Conservation (phyloP, 2,888 invertebrate genomes). For the Lepidonotus clava region DNA sequence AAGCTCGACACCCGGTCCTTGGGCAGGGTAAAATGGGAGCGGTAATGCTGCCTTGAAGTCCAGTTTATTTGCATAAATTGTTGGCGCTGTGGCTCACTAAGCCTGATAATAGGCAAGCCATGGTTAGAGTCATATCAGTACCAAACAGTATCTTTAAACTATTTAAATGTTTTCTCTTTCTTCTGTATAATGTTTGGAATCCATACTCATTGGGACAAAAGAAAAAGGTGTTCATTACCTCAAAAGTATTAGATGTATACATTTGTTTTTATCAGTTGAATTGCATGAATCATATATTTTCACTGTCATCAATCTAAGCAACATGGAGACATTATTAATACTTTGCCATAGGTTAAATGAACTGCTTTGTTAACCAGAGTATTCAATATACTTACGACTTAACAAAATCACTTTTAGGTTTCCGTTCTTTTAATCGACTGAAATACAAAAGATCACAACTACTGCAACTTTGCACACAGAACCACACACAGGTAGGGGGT, state of each 20-base stretch:
- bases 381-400: conserved; percentile 43
- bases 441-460: conserved; percentile 31
- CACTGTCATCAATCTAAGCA: conserved; percentile 30
- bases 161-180: too few relatives aligned
- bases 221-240: too few relatives aligned
- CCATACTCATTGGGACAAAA: too few relatives aligned
- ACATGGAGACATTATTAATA: conserved; percentile 4
- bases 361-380: background rate
- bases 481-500: background rate
- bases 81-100: too few relatives aligned
- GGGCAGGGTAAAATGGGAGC: conserved; percentile 20
- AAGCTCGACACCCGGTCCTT: conserved; percentile 2
- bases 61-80: conserved; percentile 42
- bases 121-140: too few relatives aligned
- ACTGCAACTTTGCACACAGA: background rate
- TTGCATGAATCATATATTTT: too few relatives aligned
- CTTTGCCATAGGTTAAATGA: too few relatives aligned
- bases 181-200: too few relatives aligned
- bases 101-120: too few relatives aligned
- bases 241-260: too few relatives aligned
- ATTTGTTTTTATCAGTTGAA: too few relatives aligned
- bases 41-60: conserved; percentile 22
- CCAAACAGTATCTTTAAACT: too few relatives aligned
- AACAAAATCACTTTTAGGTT: conserved; percentile 52
- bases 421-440: conserved; percentile 46